Base-by-base conservation (phyloP, 2,888 invertebrate genomes). In the Phengaris alcon region DNA sequence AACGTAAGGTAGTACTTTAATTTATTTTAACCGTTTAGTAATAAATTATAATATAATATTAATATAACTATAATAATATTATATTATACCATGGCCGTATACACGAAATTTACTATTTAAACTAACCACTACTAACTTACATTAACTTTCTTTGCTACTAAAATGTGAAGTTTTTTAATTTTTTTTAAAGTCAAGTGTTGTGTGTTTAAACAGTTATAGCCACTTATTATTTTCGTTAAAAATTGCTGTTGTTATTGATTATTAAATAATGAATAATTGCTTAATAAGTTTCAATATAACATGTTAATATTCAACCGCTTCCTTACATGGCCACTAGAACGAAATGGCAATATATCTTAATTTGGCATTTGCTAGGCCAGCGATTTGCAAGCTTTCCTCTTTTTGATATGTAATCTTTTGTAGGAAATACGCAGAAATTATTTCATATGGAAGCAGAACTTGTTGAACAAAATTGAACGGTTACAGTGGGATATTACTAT, bases 261-360 rank as follows among this genome's bases (percentile, higher is more conserved):
- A 64, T 13, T 35, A 64, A 64, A 64, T 10, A 44, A 54, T 35
- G 13, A 54, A 72, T 76, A 69, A 72, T 76, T 73, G 72, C 68
- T 46, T 73, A 69, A 72, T 72, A 54, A 72, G 69, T 69, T 52
- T 54, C 54, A 72, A 72, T 15, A 72, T 10, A 52, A 12, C 10
- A 9, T 72, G 68, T 72, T 13, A 72, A 35, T 72, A n/a, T 48
- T 51, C 72, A 72, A 54, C 72, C 5, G 54, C 13, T 54, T 72
- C 72, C 72, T 7, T 72, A 52, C 44, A 52, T 35, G 72, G 51
- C 6, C 22, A 51, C 22, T 22, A 35, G 54, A 22, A 35, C 12
- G 22, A 51, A 52, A 72, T 54, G 52, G 72, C 72, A 72, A 54
- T 72, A 8, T 12, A 51, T 72, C 52, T 72, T 72, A 12, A 72